Evolutionary conservation across 2,113 vertebrate species (phyloP), one percentile per base, ranked within the genome.

Genomic region (Psittacara wagleri): DNA sequence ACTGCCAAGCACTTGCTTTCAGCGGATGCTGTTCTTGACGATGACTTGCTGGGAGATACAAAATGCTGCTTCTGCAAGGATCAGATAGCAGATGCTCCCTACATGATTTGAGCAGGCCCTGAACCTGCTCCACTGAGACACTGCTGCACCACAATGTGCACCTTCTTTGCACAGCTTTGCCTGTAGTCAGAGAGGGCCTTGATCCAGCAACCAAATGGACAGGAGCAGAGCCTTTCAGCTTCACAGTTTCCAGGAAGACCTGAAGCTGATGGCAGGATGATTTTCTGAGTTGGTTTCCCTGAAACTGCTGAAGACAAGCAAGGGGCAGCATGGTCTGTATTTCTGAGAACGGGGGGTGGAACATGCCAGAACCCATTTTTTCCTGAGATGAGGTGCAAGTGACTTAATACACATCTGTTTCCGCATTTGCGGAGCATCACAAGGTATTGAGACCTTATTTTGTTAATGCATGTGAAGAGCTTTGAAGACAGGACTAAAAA

Each of bases 1-100:
- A 57, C 18, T 2, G 27, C 31, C 55, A 70, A 70, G 31, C 6
- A 0, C 25, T 2, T 5, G 33, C 41, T 48, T 51, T 25, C 4
- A 0, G 35, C 0, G 23, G 48, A 2, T 17, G 37, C 2, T 27
- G 33, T 0, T 39, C 39, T 44, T 35, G 33, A 10, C 0, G 1
- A 28, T 2, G 23, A 18, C 35, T 57, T 52, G 55, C 64, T 13
- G 55, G 64, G 69, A 81, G 35, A 43, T 1, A n/a, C 11, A n/a
- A 55, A 10, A 39, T 2, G 8, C 28, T 19, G 67, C 23, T 83
- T 49, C 59, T 24, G 73, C 54, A 24, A 37, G 73, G 25, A 14
- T 2, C 18, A 68, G 59, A 10, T 3, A 55, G 41, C 35, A 3
- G 52, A 13, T 7, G 22, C 48, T 63, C 23, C 10, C 27, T 8